phyloP scores from a whole-genome alignment of 1,140 invertebrate genomes.

The Drosophila saltans region DNA sequence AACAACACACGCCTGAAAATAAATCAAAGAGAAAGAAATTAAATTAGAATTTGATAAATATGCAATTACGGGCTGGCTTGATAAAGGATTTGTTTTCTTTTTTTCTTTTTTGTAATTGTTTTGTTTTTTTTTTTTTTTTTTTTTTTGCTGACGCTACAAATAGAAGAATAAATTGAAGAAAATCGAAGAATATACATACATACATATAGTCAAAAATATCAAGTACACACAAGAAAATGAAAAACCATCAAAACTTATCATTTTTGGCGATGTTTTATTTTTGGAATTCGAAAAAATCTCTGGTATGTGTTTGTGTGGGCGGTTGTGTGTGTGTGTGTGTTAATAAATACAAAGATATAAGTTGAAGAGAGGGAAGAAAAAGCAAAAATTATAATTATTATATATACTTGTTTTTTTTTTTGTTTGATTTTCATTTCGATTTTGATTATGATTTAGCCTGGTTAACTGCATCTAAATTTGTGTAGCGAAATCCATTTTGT shows the following conservation, averaged over 20 bases:
- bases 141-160: constrained; percentile 55
- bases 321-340: constrained; percentile 49
- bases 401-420: not conserved
- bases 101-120: constrained; percentile 36
- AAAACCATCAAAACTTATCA: constrained; percentile 75
- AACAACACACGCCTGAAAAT: constrained; percentile 81
- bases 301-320: constrained; percentile 29
- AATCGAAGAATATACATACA: constrained; percentile 13
- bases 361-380: constrained; percentile 14
- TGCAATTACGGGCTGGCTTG: constrained; percentile 32
- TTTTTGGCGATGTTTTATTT: constrained; percentile 51
- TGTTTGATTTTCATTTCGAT: not conserved
- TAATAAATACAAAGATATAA: constrained; percentile 45
- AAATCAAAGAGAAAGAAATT: constrained; percentile 75
- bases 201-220: constrained; percentile 13
- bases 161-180: constrained; percentile 63
- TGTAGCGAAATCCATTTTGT: not conserved
- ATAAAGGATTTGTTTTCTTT: constrained; percentile 32
- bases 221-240: constrained; percentile 47
- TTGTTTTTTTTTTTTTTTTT: constrained; percentile 34
- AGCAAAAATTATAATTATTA: constrained; percentile 40
- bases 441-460: constrained; percentile 5
- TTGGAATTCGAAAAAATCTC: constrained; percentile 31
- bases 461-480: constrained; percentile 3
- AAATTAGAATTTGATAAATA: constrained; percentile 68